A percentile compares a stretch with the other conserved stretches of the same genome.
Conservation (phyloP, 2,888 invertebrate species). For the Siphlonurus alternatus region DNA sequence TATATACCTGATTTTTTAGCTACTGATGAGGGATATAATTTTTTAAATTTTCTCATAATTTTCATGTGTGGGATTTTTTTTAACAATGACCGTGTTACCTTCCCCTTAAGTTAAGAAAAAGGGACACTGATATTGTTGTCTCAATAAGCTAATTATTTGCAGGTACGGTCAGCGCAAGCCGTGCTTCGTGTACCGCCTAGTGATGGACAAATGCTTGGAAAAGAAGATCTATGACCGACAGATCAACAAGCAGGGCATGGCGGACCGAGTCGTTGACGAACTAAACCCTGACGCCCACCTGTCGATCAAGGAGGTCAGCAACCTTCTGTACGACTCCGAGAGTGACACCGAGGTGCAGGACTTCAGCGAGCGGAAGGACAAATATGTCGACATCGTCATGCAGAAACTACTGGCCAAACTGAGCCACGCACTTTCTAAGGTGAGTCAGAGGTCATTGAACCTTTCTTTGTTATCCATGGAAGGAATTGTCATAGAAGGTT, state of each 20-base stretch:
- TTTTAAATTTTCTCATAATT: too few species aligned
- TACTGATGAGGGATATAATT: too few species aligned
- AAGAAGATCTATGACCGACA: conserved; percentile 97
- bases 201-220: conserved; percentile 93
- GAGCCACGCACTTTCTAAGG: conserved; percentile 32
- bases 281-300: conserved; percentile 91
- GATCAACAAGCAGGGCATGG: conserved; percentile 96
- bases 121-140: too few species aligned
- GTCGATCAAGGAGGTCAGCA: conserved; percentile 54
- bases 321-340: conserved; percentile 28
- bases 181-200: conserved; percentile 89
- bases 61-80: too few species aligned
- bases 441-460: conserved; percentile 17
- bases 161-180: conserved; percentile 87
- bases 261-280: conserved; percentile 95
- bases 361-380: conserved; percentile 49
- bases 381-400: conserved; percentile 67
- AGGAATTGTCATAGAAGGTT: too few species aligned
- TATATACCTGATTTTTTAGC: too few species aligned
- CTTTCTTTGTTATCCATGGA: too few species aligned
- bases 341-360: conserved; percentile 62
- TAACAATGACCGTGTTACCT: too few species aligned
- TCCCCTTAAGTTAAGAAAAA: too few species aligned
- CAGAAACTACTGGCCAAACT: conserved; percentile 39
- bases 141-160: conserved; percentile 16